Evolutionary conservation across 2,888 invertebrate species (phyloP).

Genomic region (Cactoblastis cactorum): DNA sequence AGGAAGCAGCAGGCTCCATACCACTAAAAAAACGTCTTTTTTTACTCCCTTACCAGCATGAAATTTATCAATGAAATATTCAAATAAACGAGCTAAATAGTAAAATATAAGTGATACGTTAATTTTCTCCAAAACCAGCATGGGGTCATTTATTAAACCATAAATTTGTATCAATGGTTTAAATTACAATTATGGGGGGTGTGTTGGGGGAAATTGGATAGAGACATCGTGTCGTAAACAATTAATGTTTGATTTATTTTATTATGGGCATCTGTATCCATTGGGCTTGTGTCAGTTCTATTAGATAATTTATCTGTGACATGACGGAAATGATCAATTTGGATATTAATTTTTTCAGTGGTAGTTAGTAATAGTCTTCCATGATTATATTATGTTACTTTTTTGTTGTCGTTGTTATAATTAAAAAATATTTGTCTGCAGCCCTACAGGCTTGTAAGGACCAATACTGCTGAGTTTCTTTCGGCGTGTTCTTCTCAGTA

Average conservation of each 20-base stretch:
- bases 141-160: neutral
- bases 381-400: no score
- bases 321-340: neutral
- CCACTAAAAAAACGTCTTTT: no score
- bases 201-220: constrained; percentile 1
- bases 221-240: constrained; percentile 6
- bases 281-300: constrained; percentile 3
- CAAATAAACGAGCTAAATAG: no score
- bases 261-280: constrained; percentile 12
- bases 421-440: no score
- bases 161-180: neutral
- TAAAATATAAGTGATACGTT: neutral
- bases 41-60: no score
- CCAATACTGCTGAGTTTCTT: no score
- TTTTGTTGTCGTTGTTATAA: no score
- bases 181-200: neutral
- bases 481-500: no score
- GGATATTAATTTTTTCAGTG: neutral
- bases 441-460: no score
- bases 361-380: neutral
- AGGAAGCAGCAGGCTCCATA: no score
- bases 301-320: neutral
- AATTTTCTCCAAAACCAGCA: neutral
- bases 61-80: no score
- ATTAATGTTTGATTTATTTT: constrained; percentile 11